Evolutionary conservation across 2,888 invertebrate genomes (phyloP).

Genomic region (Carcina quercana): DNA sequence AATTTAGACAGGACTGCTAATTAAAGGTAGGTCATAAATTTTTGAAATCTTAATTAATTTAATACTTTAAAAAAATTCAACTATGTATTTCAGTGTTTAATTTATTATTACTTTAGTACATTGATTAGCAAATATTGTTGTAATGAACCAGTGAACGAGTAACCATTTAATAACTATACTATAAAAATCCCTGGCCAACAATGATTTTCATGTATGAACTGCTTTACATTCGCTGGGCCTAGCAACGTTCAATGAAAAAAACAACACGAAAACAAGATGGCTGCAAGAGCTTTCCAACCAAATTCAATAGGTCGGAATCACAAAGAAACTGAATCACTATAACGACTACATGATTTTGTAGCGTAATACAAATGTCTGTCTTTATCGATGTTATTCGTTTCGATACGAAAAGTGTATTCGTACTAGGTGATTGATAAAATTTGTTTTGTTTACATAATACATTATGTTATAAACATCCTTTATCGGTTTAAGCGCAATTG

Average conservation of each 20-base stretch:
- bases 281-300: constrained; percentile 37
- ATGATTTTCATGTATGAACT: constrained; percentile 21
- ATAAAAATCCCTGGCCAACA: neutral
- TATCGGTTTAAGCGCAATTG: too few species aligned
- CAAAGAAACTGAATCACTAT: constrained; percentile 34
- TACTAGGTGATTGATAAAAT: too few species aligned
- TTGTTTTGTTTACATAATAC: too few species aligned
- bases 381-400: constrained; percentile 6
- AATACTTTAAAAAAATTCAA: neutral
- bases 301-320: constrained; percentile 30
- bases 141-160: neutral
- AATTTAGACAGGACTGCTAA: too few species aligned
- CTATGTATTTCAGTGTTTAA: neutral
- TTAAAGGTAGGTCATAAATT: too few species aligned
- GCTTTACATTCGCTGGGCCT: constrained; percentile 42
- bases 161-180: neutral
- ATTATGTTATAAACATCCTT: too few species aligned
- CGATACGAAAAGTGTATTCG: too few species aligned
- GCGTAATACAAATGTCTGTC: constrained; percentile 5
- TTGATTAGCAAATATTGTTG: neutral
- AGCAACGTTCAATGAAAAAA: constrained; percentile 47
- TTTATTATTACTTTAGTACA: neutral
- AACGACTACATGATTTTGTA: neutral
- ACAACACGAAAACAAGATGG: constrained; percentile 62
- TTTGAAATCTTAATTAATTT: neutral